These are phyloP conservation scores for Tragelaphus imberbis DNA, from an alignment of 2,113 vertebrate species.

Conservation along the genomic window DNA sequence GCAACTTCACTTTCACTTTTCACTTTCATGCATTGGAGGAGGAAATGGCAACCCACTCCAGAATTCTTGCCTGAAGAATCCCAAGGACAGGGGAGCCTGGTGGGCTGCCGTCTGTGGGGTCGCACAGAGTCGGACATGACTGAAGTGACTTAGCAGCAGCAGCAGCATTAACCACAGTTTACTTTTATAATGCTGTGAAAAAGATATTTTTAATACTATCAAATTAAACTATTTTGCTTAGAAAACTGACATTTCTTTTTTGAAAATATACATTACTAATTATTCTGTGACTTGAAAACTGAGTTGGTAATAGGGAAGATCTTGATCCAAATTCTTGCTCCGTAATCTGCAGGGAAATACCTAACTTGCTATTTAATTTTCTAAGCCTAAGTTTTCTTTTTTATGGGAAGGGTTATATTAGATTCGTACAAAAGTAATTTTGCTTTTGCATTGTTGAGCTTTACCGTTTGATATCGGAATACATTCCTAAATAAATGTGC, in stretches of 20 bases:
- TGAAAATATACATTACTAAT: not conserved
- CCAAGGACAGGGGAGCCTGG: no score
- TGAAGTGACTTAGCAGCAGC: no score
- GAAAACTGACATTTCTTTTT: not conserved
- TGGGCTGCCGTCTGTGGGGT: no score
- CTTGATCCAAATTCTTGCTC: not conserved
- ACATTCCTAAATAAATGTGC: not conserved
- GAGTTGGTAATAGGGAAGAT: not conserved
- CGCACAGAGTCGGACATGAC: no score
- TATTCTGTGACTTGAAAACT: slow-evolving; percentile 11
- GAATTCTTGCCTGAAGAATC: no score
- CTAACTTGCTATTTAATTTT: not conserved
- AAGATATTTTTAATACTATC: not conserved
- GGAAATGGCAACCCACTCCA: no score
- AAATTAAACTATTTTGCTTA: not conserved
- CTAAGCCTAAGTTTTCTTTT: not conserved
- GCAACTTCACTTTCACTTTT: no score
- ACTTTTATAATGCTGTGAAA: not conserved
- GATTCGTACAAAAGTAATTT: not conserved
- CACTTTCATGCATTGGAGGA: no score
- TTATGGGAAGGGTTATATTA: not conserved
- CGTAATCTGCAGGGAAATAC: not conserved
- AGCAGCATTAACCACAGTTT: not conserved
- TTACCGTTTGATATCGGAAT: not conserved
- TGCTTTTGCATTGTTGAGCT: not conserved